These are phyloP conservation scores for Tyrophagus putrescentiae DNA, from an alignment of 1,140 invertebrate genomes.

Conservation along the genomic window DNA sequence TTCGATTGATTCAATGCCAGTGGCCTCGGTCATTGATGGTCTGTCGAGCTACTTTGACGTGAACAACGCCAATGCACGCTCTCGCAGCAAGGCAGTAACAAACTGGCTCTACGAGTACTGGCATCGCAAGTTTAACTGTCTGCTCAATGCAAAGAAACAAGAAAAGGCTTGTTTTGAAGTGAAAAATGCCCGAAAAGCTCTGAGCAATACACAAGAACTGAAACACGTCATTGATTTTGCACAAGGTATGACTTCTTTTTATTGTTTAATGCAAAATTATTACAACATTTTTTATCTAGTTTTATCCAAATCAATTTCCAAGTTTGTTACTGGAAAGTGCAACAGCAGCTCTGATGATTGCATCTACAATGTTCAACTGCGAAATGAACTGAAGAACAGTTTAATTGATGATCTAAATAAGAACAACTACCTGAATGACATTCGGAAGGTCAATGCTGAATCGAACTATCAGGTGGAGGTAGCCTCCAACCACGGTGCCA, in stretches of 20 bases:
- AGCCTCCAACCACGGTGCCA: not conserved
- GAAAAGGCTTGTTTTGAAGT: slow-evolving; percentile 28
- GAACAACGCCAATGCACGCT: not conserved
- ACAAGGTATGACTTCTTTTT: slow-evolving; percentile 33
- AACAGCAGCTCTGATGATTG: slow-evolving; percentile 3
- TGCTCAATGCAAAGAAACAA: slow-evolving; percentile 21
- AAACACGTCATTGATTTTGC: slow-evolving; percentile 21
- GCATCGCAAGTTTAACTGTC: slow-evolving; percentile 34
- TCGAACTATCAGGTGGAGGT: not conserved
- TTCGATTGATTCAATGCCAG: not conserved
- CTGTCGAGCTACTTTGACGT: slow-evolving; percentile 11
- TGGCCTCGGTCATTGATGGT: not conserved
- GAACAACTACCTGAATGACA: slow-evolving; percentile 10
- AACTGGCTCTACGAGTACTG: slow-evolving; percentile 38
- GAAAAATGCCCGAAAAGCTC: slow-evolving; percentile 24
- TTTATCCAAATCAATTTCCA: not conserved
- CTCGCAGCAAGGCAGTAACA: slow-evolving; percentile 4
- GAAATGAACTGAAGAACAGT: slow-evolving; percentile 7
- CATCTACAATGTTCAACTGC: slow-evolving; percentile 8
- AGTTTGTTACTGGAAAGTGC: not conserved
- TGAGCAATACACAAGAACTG: slow-evolving; percentile 23
- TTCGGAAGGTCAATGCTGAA: not conserved
- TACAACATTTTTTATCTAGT: not conserved
- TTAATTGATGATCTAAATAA: not conserved
- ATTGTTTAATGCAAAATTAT: not conserved